Evolutionary conservation across 2,888 invertebrate species (phyloP).

Genomic region (Archaeoteleia sp.): DNA sequence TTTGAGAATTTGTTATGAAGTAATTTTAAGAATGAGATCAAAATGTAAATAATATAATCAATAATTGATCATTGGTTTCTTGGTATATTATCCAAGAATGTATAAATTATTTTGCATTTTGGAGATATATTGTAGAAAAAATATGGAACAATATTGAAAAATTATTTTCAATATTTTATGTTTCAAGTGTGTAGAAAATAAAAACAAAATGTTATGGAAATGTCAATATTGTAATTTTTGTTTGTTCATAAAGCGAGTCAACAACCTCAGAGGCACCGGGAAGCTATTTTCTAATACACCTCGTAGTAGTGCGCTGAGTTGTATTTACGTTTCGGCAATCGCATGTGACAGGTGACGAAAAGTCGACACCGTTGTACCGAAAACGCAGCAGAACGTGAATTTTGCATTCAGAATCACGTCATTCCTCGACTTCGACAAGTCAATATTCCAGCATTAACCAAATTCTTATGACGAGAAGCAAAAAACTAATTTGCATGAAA

Average conservation of each 20-base stretch:
- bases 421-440: conserved; percentile 22
- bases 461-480: conserved; percentile 24
- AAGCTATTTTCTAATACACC: conserved; percentile 24
- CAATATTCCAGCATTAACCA: conserved; percentile 28
- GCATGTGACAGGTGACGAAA: conserved; percentile 46
- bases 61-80: no score
- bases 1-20: no score
- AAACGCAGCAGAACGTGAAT: conserved; percentile 40
- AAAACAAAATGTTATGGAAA: no score
- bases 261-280: conserved; percentile 21
- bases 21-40: no score
- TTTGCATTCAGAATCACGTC: conserved; percentile 41
- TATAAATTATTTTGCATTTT: no score
- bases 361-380: conserved; percentile 38
- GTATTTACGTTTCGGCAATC: conserved; percentile 43
- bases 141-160: no score
- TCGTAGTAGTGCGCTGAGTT: conserved; percentile 34
- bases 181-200: no score
- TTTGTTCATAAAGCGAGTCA: conserved; percentile 22
- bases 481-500: no score
- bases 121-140: no score
- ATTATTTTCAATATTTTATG: no score
- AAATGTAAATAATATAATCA: no score
- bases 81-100: no score
- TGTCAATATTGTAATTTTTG: not conserved